A percentile compares a stretch with the other conserved stretches of the same genome.
Conservation (phyloP, 2,113 vertebrate species). For the Oreochromis niloticus region DNA sequence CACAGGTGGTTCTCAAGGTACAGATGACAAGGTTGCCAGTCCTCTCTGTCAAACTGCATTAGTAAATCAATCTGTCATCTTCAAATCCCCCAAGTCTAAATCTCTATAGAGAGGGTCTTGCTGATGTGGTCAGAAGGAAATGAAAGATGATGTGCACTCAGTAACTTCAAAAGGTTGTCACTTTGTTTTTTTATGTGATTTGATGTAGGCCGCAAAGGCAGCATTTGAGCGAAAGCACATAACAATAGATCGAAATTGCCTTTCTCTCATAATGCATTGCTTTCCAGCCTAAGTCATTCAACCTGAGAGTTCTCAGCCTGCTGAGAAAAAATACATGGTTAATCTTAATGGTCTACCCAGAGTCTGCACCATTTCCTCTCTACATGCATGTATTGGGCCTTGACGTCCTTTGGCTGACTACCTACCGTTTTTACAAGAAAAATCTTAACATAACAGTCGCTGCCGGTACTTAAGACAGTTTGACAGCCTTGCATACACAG, state of each 20-base stretch:
- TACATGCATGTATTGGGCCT: neutral
- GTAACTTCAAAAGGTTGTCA: constrained; percentile 53
- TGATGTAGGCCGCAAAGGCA: constrained; percentile 15
- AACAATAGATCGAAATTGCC: constrained; percentile 45
- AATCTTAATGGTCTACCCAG: constrained; percentile 18
- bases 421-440: neutral
- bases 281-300: constrained; percentile 7
- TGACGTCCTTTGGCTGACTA: constrained; percentile 12
- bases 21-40: constrained; percentile 56
- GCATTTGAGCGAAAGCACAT: constrained; percentile 21
- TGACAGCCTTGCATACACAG: neutral
- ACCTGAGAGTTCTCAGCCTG: neutral
- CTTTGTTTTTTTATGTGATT: constrained; percentile 35
- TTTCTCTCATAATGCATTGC: constrained; percentile 26
- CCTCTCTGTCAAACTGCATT: constrained; percentile 66
- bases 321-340: constrained; percentile 14
- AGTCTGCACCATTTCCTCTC: constrained; percentile 6
- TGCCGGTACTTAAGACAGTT: neutral
- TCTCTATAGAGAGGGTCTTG: constrained; percentile 34
- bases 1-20: constrained; percentile 69
- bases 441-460: neutral
- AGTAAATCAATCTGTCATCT: constrained; percentile 72
- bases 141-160: constrained; percentile 55
- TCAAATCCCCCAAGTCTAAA: constrained; percentile 45
- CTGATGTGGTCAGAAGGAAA: constrained; percentile 43